phyloP scores from a whole-genome alignment of 2,888 invertebrate genomes.

The Aromia moschata region DNA sequence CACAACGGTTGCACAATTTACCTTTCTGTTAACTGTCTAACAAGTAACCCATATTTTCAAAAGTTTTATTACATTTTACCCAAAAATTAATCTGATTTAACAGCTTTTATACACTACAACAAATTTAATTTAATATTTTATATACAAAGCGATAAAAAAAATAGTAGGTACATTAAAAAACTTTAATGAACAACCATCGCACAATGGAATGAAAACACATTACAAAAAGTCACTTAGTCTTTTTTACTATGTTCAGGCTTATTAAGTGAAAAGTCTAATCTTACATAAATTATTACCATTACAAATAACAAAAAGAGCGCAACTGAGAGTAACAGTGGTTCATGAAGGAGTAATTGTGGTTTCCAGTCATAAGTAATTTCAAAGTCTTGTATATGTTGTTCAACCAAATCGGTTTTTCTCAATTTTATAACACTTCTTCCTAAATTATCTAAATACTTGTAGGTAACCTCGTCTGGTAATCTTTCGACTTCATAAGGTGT shows the following conservation, averaged over 20 bases:
- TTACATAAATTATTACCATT: conserved; percentile 90
- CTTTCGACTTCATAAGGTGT: conserved; percentile 85
- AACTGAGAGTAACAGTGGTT: conserved; percentile 88
- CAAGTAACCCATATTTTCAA: too few species aligned
- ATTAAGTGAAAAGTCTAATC: conserved; percentile 93
- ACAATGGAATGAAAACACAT: conserved; percentile 16
- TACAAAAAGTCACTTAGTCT: conserved; percentile 41
- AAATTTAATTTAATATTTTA: too few species aligned
- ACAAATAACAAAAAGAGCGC: conserved; percentile 92
- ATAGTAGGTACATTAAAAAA: conserved; percentile 6
- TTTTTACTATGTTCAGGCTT: conserved; percentile 66
- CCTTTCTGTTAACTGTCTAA: too few species aligned
- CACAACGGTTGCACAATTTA: too few species aligned
- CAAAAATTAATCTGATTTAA: too few species aligned
- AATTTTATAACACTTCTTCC: conserved; percentile 90
- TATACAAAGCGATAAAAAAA: too few species aligned
- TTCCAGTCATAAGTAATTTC: conserved; percentile 90
- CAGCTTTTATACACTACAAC: too few species aligned
- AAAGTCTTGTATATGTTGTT: conserved; percentile 96
- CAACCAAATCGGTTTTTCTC: conserved; percentile 86
- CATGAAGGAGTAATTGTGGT: conserved; percentile 85
- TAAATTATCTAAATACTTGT: conserved; percentile 93
- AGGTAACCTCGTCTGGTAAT: conserved; percentile 79
- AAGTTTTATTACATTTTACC: too few species aligned
- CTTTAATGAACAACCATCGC: not conserved